phyloP scores from a whole-genome alignment of 2,797 vertebrate genomes.

The Acipenser oxyrinchus region DNA sequence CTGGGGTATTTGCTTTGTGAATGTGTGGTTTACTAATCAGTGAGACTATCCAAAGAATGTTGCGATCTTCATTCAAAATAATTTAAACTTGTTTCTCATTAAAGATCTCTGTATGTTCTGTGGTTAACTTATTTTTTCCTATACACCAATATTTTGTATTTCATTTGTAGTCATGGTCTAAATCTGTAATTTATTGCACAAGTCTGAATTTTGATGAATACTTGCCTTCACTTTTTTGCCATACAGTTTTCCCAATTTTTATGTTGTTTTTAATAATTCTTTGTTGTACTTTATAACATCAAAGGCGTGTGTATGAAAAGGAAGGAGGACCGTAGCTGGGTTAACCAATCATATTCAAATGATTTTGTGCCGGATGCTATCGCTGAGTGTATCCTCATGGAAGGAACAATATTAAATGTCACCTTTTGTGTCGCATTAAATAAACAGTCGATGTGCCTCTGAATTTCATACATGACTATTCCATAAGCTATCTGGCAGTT shows the following conservation, averaged over 20 bases:
- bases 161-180: constrained; percentile 15
- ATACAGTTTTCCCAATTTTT: constrained; percentile 29
- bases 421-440: too few relatives aligned
- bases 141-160: background rate
- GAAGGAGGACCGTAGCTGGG: too few relatives aligned
- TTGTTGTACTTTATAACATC: constrained; percentile 21
- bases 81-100: constrained; percentile 24
- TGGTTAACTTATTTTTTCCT: constrained; percentile 26
- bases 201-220: constrained; percentile 23
- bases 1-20: too few relatives aligned
- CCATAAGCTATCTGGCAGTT: too few relatives aligned
- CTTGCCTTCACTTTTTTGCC: constrained; percentile 27
- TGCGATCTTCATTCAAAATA: constrained; percentile 40
- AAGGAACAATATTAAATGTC: too few relatives aligned
- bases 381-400: too few relatives aligned
- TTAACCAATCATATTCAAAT: too few relatives aligned
- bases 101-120: constrained; percentile 34
- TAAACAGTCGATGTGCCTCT: too few relatives aligned
- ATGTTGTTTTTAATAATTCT: constrained; percentile 17
- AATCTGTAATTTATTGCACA: constrained; percentile 19
- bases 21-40: constrained; percentile 14
- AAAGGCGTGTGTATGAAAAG: too few relatives aligned
- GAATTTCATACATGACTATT: too few relatives aligned
- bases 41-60: constrained; percentile 39
- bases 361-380: too few relatives aligned